phyloP scores from a whole-genome alignment of 2,888 invertebrate species.

The Eupithecia vulgata region DNA sequence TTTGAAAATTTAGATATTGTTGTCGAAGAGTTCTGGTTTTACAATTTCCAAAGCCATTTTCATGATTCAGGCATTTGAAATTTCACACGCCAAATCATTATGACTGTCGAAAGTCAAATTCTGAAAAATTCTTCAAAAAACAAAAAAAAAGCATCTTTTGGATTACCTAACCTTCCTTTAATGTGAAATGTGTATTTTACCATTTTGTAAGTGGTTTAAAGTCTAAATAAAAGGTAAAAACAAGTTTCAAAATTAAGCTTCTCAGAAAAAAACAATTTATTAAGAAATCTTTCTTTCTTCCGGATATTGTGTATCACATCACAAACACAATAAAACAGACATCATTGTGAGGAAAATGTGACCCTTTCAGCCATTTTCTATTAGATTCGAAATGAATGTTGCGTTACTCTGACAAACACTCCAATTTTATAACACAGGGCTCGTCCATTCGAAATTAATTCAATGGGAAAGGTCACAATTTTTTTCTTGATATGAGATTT shows the following conservation, averaged over 20 bases:
- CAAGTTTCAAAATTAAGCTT: background rate
- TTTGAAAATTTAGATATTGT: no score
- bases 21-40: no score
- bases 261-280: slow-evolving; percentile 1
- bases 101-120: no score
- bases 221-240: background rate
- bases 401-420: slow-evolving; percentile 73
- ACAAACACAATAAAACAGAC: slow-evolving; percentile 58
- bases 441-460: slow-evolving; percentile 72
- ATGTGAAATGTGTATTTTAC: background rate
- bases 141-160: background rate
- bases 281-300: slow-evolving; percentile 37
- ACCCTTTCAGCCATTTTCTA: slow-evolving; percentile 66
- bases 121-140: no score
- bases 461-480: slow-evolving; percentile 69
- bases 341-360: slow-evolving; percentile 56
- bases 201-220: background rate
- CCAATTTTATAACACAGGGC: slow-evolving; percentile 70
- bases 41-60: no score
- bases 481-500: slow-evolving; percentile 40
- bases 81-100: no score
- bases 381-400: slow-evolving; percentile 71
- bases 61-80: no score
- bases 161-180: background rate
- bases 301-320: slow-evolving; percentile 57